Evolutionary conservation across 2,888 invertebrate genomes (phyloP).

Genomic region (Pandemis cinnamomeana): DNA sequence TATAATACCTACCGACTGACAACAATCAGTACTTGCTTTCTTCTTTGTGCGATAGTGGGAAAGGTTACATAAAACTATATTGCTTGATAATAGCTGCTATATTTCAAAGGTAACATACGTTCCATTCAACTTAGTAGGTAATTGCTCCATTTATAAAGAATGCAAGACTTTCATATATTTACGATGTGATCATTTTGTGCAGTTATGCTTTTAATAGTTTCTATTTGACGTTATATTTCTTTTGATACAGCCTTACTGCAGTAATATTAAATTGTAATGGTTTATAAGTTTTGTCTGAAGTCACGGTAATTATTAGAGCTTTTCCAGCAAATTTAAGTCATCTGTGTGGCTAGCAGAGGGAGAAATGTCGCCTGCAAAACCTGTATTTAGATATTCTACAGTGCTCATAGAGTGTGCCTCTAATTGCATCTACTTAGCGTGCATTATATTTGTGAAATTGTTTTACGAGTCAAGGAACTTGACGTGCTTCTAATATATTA

Average conservation of each 20-base stretch:
- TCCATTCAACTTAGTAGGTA: neutral
- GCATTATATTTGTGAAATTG: neutral
- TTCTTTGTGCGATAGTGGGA: too few relatives aligned
- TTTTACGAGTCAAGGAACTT: neutral
- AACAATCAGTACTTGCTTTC: too few relatives aligned
- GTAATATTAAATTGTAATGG: conserved; percentile 12
- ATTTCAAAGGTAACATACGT: too few relatives aligned
- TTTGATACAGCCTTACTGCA: conserved; percentile 3
- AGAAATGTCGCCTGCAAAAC: conserved; percentile 25
- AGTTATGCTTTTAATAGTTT: neutral
- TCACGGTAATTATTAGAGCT: neutral
- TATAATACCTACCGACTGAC: too few relatives aligned
- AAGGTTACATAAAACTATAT: too few relatives aligned
- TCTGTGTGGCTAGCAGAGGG: conserved; percentile 8
- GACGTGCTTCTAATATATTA: neutral
- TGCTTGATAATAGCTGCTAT: too few relatives aligned
- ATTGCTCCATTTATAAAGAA: neutral
- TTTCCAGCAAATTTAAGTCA: conserved; percentile 6
- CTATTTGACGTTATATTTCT: conserved; percentile 1
- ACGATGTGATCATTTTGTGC: neutral
- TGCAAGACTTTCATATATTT: neutral
- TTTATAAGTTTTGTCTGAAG: conserved; percentile 3
- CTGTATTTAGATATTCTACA: conserved; percentile 15
- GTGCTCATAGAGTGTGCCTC: neutral
- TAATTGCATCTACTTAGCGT: conserved; percentile 15